A percentile compares a stretch with the other conserved stretches of the same genome.
phyloP scores from a whole-genome alignment of 30 jellyfish, hydroid and myxozoan species.

The Pseudorhiza aurosa region DNA sequence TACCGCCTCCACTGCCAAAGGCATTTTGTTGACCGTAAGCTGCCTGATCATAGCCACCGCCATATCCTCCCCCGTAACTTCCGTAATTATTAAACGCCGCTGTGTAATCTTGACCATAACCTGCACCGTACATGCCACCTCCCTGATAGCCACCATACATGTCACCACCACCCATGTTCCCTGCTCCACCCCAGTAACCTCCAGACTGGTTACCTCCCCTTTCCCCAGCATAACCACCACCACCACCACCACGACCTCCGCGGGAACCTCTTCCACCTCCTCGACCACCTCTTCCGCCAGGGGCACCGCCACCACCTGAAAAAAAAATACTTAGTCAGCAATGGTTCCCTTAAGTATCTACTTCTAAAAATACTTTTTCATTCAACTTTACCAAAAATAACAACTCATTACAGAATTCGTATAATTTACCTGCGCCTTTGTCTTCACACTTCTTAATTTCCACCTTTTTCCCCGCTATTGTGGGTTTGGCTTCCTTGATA shows the following conservation, averaged over 20 bases:
- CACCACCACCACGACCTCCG: conserved; percentile 56
- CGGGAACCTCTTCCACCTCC: conserved; percentile 40
- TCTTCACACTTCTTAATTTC: conserved; percentile 83
- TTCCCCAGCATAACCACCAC: conserved; percentile 70
- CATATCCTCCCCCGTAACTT: conserved; percentile 13
- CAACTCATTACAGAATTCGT: no score
- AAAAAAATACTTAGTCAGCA: neutral
- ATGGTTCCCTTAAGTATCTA: neutral
- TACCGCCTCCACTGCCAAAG: conserved; percentile 77
- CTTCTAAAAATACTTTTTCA: no score
- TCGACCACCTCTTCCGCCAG: conserved; percentile 35
- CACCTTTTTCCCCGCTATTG: conserved; percentile 68
- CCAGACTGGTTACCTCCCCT: conserved; percentile 52
- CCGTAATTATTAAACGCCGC: conserved; percentile 64
- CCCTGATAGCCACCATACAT: conserved; percentile 71
- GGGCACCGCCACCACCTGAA: conserved; percentile 60
- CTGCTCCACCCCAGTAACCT: conserved; percentile 55
- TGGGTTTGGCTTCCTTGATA: conserved; percentile 72
- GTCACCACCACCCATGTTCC: conserved; percentile 40
- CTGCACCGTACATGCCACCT: conserved; percentile 47
- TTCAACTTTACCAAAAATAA: no score
- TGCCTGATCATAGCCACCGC: conserved; percentile 47
- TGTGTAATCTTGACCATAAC: conserved; percentile 62
- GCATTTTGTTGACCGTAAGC: conserved; percentile 38
- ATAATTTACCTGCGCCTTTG: conserved; percentile 38